Evolutionary conservation across 2,113 vertebrate species (phyloP).

Genomic region (Ibidorhyncha struthersii): DNA sequence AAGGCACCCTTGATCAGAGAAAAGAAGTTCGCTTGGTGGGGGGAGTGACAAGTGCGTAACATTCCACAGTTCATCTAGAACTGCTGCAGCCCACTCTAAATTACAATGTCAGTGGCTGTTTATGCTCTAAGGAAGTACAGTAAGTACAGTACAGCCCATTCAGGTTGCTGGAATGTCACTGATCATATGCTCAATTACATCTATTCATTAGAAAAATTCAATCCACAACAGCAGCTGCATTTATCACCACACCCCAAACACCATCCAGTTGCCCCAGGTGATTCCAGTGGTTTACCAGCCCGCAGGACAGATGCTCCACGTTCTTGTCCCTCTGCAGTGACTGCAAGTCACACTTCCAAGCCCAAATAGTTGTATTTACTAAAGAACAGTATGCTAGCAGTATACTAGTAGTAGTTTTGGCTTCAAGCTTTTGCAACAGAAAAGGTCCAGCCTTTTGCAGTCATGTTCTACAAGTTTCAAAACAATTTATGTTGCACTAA

Average conservation of each 20-base stretch:
- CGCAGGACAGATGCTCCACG: not conserved
- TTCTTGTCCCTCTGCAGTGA: not conserved
- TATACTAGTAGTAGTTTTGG: not conserved
- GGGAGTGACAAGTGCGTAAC: not conserved
- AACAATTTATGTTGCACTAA: not conserved
- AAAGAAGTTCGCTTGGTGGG: not conserved
- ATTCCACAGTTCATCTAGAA: not conserved
- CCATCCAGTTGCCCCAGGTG: constrained; percentile 40
- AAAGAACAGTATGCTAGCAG: not conserved
- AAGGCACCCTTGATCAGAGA: not conserved
- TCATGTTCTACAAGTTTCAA: not conserved
- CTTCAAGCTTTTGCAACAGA: not conserved
- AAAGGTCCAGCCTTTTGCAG: not conserved
- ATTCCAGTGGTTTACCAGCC: constrained; percentile 26
- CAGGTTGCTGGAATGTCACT: constrained; percentile 55
- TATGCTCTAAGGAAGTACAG: constrained; percentile 27
- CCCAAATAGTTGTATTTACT: not conserved
- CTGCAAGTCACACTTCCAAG: not conserved
- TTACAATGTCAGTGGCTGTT: constrained; percentile 18
- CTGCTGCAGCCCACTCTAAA: not conserved
- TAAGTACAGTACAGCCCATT: constrained; percentile 56
- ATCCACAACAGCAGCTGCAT: constrained; percentile 42
- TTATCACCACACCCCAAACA: not conserved
- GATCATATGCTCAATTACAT: constrained; percentile 61
- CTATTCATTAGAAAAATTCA: constrained; percentile 55